Evolutionary conservation across 2,113 vertebrate genomes (phyloP).

Genomic region (Psittacula cyanocephala): DNA sequence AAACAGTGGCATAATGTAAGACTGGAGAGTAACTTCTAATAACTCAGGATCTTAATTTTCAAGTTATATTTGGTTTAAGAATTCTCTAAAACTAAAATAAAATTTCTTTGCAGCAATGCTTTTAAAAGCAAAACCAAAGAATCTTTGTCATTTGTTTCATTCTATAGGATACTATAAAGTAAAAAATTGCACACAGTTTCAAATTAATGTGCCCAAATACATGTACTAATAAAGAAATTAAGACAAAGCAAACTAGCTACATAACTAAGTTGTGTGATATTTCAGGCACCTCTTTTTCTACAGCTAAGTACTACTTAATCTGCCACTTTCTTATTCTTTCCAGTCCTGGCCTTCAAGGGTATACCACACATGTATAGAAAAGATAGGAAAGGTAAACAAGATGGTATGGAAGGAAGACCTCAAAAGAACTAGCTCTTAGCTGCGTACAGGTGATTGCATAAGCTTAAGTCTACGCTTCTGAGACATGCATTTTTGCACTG

Average conservation of each 20-base stretch:
- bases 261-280: neutral
- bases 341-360: neutral
- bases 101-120: neutral
- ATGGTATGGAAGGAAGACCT: neutral
- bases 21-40: neutral
- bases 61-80: neutral
- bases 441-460: neutral
- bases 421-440: neutral
- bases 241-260: neutral
- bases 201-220: neutral
- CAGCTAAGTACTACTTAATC: neutral
- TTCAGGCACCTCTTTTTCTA: neutral
- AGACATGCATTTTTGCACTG: neutral
- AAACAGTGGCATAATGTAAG: neutral
- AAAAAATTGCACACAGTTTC: neutral
- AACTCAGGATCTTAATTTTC: neutral
- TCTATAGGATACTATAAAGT: neutral
- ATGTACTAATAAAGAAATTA: neutral
- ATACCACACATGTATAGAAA: rapidly evolving
- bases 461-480: neutral
- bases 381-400: neutral
- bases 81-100: neutral
- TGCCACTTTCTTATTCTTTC: neutral
- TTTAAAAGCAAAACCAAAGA: neutral
- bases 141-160: neutral